Base-by-base conservation (phyloP, 2,113 vertebrate species). In the Sorex araneus region DNA sequence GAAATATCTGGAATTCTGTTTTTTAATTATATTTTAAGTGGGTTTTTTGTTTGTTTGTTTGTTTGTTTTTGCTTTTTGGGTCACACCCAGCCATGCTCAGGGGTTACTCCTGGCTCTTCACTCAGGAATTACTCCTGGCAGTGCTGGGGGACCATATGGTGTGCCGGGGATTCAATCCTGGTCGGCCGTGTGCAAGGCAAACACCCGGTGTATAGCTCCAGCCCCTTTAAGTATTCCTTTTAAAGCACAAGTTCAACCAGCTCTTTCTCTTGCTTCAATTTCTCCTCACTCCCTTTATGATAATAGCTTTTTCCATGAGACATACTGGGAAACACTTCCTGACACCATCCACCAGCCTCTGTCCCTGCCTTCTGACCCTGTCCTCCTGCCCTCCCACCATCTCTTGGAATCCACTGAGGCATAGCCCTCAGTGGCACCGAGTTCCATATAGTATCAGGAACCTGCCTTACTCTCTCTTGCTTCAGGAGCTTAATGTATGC, bases 281-380 rank as follows among this genome's bases (percentile, higher is more conserved):
- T 18, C 32, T 87, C 28, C n/a, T 66, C 1, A 23, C 6, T 60
- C 15, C 10, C 12, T 30, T 63, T 60, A 71, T 27, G 21, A 89
- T 43, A 64, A 91, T 57, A 74, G 63, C 8, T 23, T n/a, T 18
- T 87, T 69, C 40, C 47, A 0, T 4, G 6, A 11, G 11, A 32
- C 13, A 18, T 66, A 57, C 67, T 40, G 25, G 32, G 47, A 40
- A 90, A 27, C 12, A 19, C 8, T 60, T 69, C 77, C 54, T 13
- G 1, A 16, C 0, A 1, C 6, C 32, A 63, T 3, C 70, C 57
- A 28, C 3, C 5, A n/a, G 23, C 6, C 16, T 15, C 27, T 40
- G 10, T 25, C 16, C 43, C 43, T 10, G 3, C 13, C 21, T n/a
- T 12, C 21, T 27, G 6, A 0, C 8, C 25, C 36, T 3, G 15